Base-by-base conservation (phyloP, 35 echinoderm and acorn worm genomes). In the Amphiura filiformis region DNA sequence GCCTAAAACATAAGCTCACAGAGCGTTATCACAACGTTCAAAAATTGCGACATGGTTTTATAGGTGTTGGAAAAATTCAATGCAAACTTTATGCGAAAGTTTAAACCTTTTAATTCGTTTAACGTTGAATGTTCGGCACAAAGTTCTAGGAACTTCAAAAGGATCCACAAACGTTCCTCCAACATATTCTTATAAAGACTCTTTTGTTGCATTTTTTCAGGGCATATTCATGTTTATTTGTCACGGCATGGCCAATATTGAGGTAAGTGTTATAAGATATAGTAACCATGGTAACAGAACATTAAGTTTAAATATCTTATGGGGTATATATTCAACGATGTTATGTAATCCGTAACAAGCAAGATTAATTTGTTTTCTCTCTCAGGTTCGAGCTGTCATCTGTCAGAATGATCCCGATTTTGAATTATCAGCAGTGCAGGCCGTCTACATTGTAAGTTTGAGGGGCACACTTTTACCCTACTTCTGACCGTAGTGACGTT, bases 361-460 rank as follows among this genome's bases (percentile, higher is more conserved):
- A n/a, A n/a, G 34, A 77, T 35, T 77, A 38, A 5, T 79, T 79
- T 32, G 0, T 79, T 4, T 79, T 79, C 20, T 38, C 34, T 35
- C 13, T 39, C 34, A 85, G 83, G 83, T 85, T 23, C 83, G 83
- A 35, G 83, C 83, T 17, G 13, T 85, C n/a, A 32, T 85, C 0
- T 85, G 83, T 61, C 83, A 61, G 1, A 61, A 70, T 30, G 83
- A 85, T 38, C 83, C 83, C 26, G 83, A 85, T 36, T 35, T 70
- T 32, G 83, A 85, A 61, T 37, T 85, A 1, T 56, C 83, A 20
- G 32, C 64, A 35, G 83, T 61, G 18, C 56, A 85, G 12, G 34
- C 56, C 17, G 65, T 61, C 20, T 37, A 34, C 0, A 36, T 85
- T 64, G 83, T 85, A 61, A 85, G 83, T 85, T 79, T 17, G 34